Conservation (phyloP, 2,797 vertebrate genomes). For the Cryptoblepharus egeriae region DNA sequence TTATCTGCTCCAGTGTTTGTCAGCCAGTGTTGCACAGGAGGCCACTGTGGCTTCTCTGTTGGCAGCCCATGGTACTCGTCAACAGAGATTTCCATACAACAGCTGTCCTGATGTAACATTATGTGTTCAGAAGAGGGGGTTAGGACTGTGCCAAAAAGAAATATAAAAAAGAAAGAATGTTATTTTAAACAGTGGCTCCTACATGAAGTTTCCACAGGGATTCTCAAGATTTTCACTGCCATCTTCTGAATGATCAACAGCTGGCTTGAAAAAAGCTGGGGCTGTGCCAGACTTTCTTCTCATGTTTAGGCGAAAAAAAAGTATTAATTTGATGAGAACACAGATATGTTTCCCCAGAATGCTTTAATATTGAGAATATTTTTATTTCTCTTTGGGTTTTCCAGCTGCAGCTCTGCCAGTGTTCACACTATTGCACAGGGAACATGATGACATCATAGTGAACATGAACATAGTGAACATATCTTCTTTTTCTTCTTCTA, state of each 20-base stretch:
- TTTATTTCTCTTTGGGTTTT: neutral
- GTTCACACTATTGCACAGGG: neutral
- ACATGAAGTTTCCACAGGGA: neutral
- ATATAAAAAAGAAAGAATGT: neutral
- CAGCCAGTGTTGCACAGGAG: too few relatives aligned
- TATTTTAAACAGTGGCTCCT: neutral
- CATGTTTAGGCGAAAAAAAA: neutral
- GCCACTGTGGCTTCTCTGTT: too few relatives aligned
- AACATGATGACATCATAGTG: neutral
- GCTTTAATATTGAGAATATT: neutral
- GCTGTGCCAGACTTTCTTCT: too few relatives aligned
- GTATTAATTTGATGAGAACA: neutral
- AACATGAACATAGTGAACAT: too few relatives aligned
- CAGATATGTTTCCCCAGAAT: neutral
- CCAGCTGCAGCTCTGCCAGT: neutral
- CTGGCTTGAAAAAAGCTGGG: neutral
- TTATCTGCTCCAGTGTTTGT: too few relatives aligned
- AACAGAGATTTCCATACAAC: too few relatives aligned
- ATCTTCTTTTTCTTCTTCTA: too few relatives aligned
- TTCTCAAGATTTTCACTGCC: neutral
- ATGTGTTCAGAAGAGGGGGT: too few relatives aligned
- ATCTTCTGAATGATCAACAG: constrained; percentile 10
- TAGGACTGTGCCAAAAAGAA: too few relatives aligned
- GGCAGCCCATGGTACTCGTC: too few relatives aligned
- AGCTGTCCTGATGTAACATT: too few relatives aligned